phyloP scores from a whole-genome alignment of 1,140 invertebrate species.

The Diplogasteroides magnus region DNA sequence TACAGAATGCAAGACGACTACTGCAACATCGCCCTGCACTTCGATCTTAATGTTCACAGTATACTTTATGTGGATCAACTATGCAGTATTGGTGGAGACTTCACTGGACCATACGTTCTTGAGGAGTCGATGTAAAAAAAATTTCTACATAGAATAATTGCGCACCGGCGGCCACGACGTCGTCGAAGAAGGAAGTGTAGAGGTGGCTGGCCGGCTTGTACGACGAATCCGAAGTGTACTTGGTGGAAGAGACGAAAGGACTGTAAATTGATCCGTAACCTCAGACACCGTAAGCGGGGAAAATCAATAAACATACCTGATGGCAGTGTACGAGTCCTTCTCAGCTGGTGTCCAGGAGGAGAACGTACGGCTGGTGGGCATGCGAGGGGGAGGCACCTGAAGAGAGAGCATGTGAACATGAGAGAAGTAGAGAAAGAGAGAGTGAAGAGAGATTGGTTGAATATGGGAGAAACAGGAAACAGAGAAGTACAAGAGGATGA shows the following conservation, averaged over 20 bases:
- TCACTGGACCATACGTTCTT: no score
- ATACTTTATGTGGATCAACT: no score
- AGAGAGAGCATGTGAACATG: conserved; percentile 39
- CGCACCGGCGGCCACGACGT: conserved; percentile 42
- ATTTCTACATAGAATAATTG: no score
- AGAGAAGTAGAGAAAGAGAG: neutral
- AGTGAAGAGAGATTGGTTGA: neutral
- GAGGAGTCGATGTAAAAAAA: no score
- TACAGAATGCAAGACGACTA: neutral
- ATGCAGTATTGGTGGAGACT: no score
- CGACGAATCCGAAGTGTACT: conserved; percentile 39
- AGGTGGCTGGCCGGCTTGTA: conserved; percentile 35
- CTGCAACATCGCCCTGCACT: neutral
- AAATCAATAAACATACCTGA: conserved; percentile 19
- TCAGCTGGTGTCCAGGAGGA: conserved; percentile 49
- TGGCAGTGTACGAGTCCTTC: conserved; percentile 44
- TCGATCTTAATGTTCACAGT: conserved; percentile 3
- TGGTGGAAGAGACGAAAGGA: conserved; percentile 45
- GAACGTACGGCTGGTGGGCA: conserved; percentile 46
- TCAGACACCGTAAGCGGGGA: neutral
- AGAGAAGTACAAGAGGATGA: no score
- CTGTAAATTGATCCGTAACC: conserved; percentile 12
- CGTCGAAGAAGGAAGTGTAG: conserved; percentile 51
- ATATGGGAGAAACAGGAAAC: no score
- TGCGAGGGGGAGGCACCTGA: conserved; percentile 39